Evolutionary conservation across 2,888 invertebrate species (phyloP).

Genomic region (Carterocephalus palaemon): DNA sequence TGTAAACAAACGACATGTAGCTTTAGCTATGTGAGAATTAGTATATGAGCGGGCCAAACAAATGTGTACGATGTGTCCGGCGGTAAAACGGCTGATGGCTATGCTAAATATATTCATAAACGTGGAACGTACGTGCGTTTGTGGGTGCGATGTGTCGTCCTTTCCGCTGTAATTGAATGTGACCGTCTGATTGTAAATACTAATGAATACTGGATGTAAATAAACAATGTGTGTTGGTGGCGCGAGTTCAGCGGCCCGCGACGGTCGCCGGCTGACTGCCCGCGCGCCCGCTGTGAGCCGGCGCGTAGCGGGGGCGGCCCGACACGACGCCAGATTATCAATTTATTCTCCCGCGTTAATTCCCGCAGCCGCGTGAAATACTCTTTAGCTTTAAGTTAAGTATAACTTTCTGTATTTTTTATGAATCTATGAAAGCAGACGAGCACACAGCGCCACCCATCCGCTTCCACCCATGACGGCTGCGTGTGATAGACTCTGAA

Average conservation of each 20-base stretch:
- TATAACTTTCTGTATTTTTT: too few species aligned
- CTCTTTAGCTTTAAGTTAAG: neutral
- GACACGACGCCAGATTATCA: slow-evolving; percentile 37
- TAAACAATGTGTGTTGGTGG: slow-evolving; percentile 55
- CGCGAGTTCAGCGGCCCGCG: slow-evolving; percentile 53
- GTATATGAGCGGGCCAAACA: slow-evolving; percentile 45
- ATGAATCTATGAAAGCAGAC: too few species aligned
- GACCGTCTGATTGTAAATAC: slow-evolving; percentile 47
- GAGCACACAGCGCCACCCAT: too few species aligned
- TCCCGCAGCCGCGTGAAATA: slow-evolving; percentile 2
- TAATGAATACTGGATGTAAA: slow-evolving; percentile 33
- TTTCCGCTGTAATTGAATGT: slow-evolving; percentile 52
- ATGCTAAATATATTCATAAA: slow-evolving; percentile 32
- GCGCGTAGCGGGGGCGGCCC: slow-evolving; percentile 41
- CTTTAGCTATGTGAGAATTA: slow-evolving; percentile 39
- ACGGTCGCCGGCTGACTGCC: slow-evolving; percentile 63
- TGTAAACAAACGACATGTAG: slow-evolving; percentile 28
- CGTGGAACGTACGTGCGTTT: slow-evolving; percentile 48
- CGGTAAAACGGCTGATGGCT: slow-evolving; percentile 31
- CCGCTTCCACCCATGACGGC: neutral
- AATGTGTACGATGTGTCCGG: slow-evolving; percentile 37
- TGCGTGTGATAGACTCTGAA: too few species aligned
- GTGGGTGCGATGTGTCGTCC: slow-evolving; percentile 50
- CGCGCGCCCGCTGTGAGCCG: slow-evolving; percentile 33
- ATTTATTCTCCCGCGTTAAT: slow-evolving; percentile 41